Percentiles rank a stretch among this genome's conserved stretches.
Evolutionary conservation across 2,113 vertebrate species (phyloP).

Genomic region (Odocoileus virginianus): DNA sequence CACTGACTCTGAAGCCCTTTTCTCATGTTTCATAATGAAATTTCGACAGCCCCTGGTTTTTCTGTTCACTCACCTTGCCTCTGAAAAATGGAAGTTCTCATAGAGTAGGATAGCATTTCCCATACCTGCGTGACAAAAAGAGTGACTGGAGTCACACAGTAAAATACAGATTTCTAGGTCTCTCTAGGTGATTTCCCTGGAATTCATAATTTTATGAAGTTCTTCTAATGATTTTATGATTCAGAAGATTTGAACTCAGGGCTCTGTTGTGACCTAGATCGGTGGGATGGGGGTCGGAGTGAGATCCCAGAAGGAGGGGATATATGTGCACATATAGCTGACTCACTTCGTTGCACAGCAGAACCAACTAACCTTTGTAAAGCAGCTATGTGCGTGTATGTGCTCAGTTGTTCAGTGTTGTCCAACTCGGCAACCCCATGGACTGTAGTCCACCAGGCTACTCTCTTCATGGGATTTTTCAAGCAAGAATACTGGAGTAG

Average conservation of each 20-base stretch:
- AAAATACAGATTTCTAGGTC: neutral
- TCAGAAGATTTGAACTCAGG: neutral
- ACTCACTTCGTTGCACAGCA: neutral
- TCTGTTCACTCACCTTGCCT: neutral
- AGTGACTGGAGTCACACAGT: neutral
- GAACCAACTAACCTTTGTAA: neutral
- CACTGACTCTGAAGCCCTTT: neutral
- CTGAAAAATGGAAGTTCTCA: neutral
- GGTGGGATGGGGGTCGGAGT: fast-evolving
- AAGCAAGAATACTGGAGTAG: neutral
- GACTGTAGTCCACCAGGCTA: neutral
- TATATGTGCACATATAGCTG: neutral
- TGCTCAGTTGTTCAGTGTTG: neutral
- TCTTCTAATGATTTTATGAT: neutral
- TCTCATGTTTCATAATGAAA: neutral
- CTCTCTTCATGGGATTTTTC: neutral
- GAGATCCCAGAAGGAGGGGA: neutral
- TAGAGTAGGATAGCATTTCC: neutral
- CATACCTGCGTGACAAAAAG: neutral
- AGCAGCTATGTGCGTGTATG: neutral
- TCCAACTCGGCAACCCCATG: neutral
- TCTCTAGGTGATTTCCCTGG: neutral
- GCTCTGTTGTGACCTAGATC: neutral
- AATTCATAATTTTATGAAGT: neutral
- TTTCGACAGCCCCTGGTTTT: neutral